Base-by-base conservation (phyloP, 2,797 vertebrate species). In the Hyperoplus immaculatus region DNA sequence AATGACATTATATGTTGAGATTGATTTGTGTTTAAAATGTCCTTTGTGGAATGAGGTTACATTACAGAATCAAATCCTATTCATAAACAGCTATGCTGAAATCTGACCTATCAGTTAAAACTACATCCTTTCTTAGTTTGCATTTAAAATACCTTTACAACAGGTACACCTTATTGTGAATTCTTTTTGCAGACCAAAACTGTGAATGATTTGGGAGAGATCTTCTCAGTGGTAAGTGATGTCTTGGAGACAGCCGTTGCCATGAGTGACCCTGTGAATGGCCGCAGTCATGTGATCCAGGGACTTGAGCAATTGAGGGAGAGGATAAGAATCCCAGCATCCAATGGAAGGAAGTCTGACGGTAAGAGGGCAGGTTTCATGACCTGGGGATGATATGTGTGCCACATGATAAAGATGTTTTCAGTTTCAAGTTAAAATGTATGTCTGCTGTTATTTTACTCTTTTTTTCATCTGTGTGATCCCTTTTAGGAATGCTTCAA, bases 181-280 rank as follows among this genome's bases (percentile, higher is more conserved):
- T 50, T n/a, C 12, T 74, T 43, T 80, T 42, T 81, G 29, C 77
- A 96, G 96, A 80, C 16, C 38, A 97, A 97, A 89, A 86, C 90
- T 0, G 77, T 93, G 78, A 90, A 89, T 38, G 96, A 97, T 58
- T 87, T 99, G 2, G 91, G 75, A 0, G 90, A 95, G 57, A 94
- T 97, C 84, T 97, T 97, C 38, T 82, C 93, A 0, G 85, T 77
- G 0, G 93, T 96, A 0, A 92, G 94, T 0, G 93, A 96, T 0
- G 83, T 95, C 0, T 92, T 98, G 59, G 98, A 99, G 86, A 75
- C 81, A 0, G 96, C 97, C 0, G 94, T 94, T 0, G 14, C 85
- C 79, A 90, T 94, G 72, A 78, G 74, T 0, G 93, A 96, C 58
- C 87, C 93, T 0, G 56, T 53, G 0, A 87, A 88, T 53, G 96